Evolutionary conservation across 2,113 vertebrate species (phyloP), one percentile per base, ranked within the genome.

Genomic region (Taurulus bubalis): DNA sequence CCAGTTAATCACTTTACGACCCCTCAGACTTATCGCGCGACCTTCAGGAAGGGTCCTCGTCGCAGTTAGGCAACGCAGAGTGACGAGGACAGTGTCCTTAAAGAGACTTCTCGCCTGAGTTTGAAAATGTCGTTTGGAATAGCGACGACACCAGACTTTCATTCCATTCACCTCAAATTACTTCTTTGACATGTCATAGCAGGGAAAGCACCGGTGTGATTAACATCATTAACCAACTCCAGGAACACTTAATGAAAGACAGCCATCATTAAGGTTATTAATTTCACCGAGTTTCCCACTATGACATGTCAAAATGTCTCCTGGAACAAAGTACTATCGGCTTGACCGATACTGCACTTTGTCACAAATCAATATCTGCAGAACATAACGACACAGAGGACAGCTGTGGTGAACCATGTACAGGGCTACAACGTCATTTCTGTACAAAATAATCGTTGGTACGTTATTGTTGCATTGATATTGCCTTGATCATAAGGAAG

Each of bases 171-270:
- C 15, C n/a, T 36, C 22, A 10, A 20, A 22, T 38, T 15, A 34
- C 32, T n/a, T 42, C 51, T 64, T 16, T 45, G 70, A n/a, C n/a
- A 36, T 26, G 30, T 26, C 59, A 64, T 51, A 53, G 30, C 22
- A 75, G 71, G 42, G 30, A 24, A 49, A 53, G 59, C 72, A 26
- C 45, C 20, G 45, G 22, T 36, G 71, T 75, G 51, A 42, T 42
- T 40, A 22, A 65, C 26, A 75, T 53, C 15, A 75, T 22, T 28
- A 65, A 65, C 45, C 30, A 75, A 1, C 58, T 74, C 42, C n/a
- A 66, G 18, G 34, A 65, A 26, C 15, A 38, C 71, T 63, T 63
- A 20, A 75, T 51, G 5, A 51, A 63, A 38, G 49, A 56, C 34
- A 66, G 49, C 3, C 63, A 42, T 67, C 8, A 30, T n/a, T 53